Evolutionary conservation across 2,888 invertebrate species (phyloP), one percentile per base, ranked within the genome.

Genomic region (Oxystoma pomonae): DNA sequence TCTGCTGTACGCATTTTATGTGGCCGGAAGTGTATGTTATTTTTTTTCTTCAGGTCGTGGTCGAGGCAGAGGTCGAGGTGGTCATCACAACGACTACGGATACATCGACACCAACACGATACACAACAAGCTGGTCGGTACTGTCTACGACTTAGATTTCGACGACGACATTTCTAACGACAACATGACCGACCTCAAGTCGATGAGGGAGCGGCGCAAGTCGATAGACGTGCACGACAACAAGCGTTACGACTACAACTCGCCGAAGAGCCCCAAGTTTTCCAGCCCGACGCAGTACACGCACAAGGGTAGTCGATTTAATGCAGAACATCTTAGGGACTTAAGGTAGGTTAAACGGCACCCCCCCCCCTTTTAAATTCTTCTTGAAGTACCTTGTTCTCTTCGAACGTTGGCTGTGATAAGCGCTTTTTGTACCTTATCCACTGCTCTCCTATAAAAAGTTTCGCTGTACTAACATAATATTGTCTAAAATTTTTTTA

Each of bases 61-160:
- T n/a, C 69, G 74, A 59, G 76, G 76, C 35, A 64, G 76, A 49
- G 83, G 83, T 1, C 75, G 84, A 35, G 74, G 70, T 60, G 71
- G 63, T 17, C 66, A 65, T 58, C 69, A 72, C 77, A 81, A 20
- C 77, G 74, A 76, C 62, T 71, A 65, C 57, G 74, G 74, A 53
- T 85, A 85, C 55, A 87, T 83, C 51, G 84, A 85, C 62, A 78
- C 85, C 19, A 88, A 88, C 72, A 89, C 91, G 1, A 91, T 91
- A 65, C 90, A 90, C 68, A 91, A 89, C 75, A 92, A 92, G 76
- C 81, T 93, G 50, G 88, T 89, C 5, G 93, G 94, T 7, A 94
- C 94, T 1, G 94, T 94, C 1, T 95, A 93, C 73, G 95, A 91
- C 77, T 86, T 91, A 69, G 89, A 93, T 77, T 91, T 91, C 68